Evolutionary conservation across 1,140 invertebrate genomes (phyloP).

Genomic region (Elysia chlorotica): DNA sequence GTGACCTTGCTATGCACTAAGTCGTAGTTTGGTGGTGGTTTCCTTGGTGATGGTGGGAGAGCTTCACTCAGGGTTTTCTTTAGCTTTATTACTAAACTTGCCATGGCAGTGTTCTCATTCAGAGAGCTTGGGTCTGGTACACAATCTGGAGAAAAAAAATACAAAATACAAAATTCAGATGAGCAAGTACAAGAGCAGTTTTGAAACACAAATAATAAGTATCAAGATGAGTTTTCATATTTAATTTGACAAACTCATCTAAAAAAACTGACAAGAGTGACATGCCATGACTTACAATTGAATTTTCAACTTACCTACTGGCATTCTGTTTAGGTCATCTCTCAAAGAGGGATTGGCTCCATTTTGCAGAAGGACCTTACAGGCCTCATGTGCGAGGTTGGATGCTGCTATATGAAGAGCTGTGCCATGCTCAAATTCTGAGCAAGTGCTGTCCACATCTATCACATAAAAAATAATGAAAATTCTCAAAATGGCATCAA

Average conservation of each 20-base stretch:
- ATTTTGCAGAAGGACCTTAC: slow-evolving; percentile 63
- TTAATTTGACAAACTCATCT: too few relatives aligned
- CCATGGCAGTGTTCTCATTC: slow-evolving; percentile 61
- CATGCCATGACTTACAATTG: too few relatives aligned
- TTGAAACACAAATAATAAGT: too few relatives aligned
- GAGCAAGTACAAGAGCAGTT: too few relatives aligned
- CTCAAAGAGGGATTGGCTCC: slow-evolving; percentile 62
- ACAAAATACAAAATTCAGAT: too few relatives aligned
- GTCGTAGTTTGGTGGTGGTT: slow-evolving; percentile 55
- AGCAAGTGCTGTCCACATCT: slow-evolving; percentile 63
- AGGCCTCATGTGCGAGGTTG: slow-evolving; percentile 65
- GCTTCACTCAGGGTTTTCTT: slow-evolving; percentile 58
- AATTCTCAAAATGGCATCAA: too few relatives aligned
- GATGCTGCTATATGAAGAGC: slow-evolving; percentile 67
- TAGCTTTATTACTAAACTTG: slow-evolving; percentile 50
- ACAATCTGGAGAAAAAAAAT: slow-evolving; percentile 65
- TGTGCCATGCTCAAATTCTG: slow-evolving; percentile 66
- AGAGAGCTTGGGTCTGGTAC: slow-evolving; percentile 62
- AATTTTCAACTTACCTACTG: slow-evolving; percentile 58
- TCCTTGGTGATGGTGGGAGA: slow-evolving; percentile 35
- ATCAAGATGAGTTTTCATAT: too few relatives aligned
- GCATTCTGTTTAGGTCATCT: slow-evolving; percentile 61
- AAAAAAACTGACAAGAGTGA: too few relatives aligned
- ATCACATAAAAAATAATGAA: too few relatives aligned
- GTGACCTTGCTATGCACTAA: slow-evolving; percentile 64